Base-by-base conservation (phyloP, 1,140 invertebrate species). In the Saxidomus purpurata region DNA sequence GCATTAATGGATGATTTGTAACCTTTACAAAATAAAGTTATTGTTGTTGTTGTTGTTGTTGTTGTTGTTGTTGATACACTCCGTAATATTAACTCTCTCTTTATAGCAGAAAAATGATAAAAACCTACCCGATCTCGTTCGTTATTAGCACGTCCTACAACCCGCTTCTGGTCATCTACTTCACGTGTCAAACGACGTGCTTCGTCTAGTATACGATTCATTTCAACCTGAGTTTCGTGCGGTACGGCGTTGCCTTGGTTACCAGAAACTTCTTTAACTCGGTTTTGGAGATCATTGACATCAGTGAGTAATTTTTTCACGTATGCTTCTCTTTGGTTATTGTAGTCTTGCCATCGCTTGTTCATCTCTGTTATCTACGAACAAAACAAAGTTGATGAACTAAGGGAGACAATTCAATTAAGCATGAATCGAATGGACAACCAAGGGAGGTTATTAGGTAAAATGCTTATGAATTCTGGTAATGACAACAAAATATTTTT, bases 291-390 rank as follows among this genome's bases (percentile, higher is more conserved):
- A 38, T 84, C 79, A 36, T 81, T 77, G 34, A 91, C 52, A 55
- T 92, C 90, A 15, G 47, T 81, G 34, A 86, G 63, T 19, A 89
- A 49, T 19, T 36, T 67, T n/a, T 61, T 89, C 4, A 92, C 87
- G 76, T 92, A 91, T 0, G 67, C 61, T 43, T 93, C 92, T 52
- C 91, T 77, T 17, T 91, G 91, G 22, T 88, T 91, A 87, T 93
- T 93, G 61, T 94, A 93, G 6, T 92, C 89, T 74, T 94, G 94
- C 94, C 94, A 95, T 22, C 93, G 85, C 38, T 93, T 90, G 81
- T 94, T 95, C 94, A 94, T 94, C 47, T 92, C 88, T 1, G 82
- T 88, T 2, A 95, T 88, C 94, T 95, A 84, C 0, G 77, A 82
- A 52, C 3, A 71, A 47, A 67, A 43, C 43, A 43, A 43, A n/a